Percentiles rank a stretch among this genome's conserved stretches.
Evolutionary conservation across 2,797 vertebrate species (phyloP).

Genomic region (Neosilurus mollespiculum): DNA sequence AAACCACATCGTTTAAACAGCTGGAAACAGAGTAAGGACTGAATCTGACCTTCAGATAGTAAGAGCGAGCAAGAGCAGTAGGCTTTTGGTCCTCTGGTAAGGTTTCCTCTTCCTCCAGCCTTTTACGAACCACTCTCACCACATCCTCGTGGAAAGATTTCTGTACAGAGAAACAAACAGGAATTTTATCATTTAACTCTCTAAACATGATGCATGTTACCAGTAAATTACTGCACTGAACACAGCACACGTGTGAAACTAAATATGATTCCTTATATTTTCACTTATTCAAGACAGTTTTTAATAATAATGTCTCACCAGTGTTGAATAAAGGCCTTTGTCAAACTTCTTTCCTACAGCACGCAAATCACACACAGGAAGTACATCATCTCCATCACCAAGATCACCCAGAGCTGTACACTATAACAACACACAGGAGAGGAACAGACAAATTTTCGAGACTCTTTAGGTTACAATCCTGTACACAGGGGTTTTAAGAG

Average conservation of each 20-base stretch:
- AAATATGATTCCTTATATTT: not conserved
- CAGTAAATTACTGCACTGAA: not conserved
- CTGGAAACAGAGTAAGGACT: not conserved
- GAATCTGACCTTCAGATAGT: constrained; percentile 74
- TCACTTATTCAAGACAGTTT: not conserved
- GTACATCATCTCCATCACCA: constrained; percentile 65
- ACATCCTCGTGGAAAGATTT: constrained; percentile 83
- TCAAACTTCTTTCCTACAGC: constrained; percentile 86
- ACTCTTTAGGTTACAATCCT: too few relatives aligned
- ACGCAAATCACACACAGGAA: constrained; percentile 80
- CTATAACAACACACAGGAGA: constrained; percentile 60
- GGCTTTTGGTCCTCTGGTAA: constrained; percentile 72
- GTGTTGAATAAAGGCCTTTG: constrained; percentile 82
- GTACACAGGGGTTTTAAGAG: not conserved
- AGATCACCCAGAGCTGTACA: constrained; percentile 72
- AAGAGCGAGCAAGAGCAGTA: constrained; percentile 77
- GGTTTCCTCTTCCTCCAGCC: constrained; percentile 72
- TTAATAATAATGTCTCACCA: constrained; percentile 72
- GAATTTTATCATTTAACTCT: not conserved
- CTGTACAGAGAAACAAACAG: constrained; percentile 55
- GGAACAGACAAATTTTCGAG: not conserved
- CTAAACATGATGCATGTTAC: not conserved
- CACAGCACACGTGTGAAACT: not conserved
- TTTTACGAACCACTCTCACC: constrained; percentile 74
- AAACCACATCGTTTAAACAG: not conserved